Base-by-base conservation (phyloP, 2,113 vertebrate species). In the Engystomops pustulosus region DNA sequence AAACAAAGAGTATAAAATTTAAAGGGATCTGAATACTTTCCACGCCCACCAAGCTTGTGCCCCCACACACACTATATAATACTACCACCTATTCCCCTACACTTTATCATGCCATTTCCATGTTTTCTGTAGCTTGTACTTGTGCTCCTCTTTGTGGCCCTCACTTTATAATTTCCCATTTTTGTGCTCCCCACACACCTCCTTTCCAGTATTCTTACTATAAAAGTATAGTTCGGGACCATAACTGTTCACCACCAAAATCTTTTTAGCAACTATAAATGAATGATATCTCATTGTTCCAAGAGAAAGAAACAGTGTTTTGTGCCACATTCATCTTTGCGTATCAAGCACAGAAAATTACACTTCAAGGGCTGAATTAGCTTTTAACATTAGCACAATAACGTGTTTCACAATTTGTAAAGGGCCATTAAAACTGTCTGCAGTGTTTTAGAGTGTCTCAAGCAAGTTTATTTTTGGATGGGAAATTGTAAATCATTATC, bases 381-480 rank as follows among this genome's bases (percentile, higher is more conserved):
- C 80, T 82, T 72, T 60, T 82, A 60, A 69, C 49, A 82, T 82
- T 82, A 72, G 80, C 68, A 82, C 68, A 82, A 72, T 45, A 44
- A 82, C n/a, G 38, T 60, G 41, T 60, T 83, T 83, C 81, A 74
- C 70, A 32, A 25, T 83, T 75, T 65, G 69, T 36, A 83, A 62
- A 45, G 70, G 18, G 41, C 53, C 70, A 75, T 45, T 72, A 83
- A 82, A 62, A 45, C 69, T 74, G 53, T 83, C 81, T 83, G n/a
- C 53, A 34, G 9, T 45, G 32, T 82, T 60, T 25, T 34, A 65
- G 18, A 74, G 18, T 34, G 69, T 75, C 70, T 75, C 18, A 51
- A 75, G 75, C 60, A 15, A 6, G 25, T 75, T 60, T 53, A 49
- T 49, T 32, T 72, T 72, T 62, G 60, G 75, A 82, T 30, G 58